phyloP scores from a whole-genome alignment of 2,888 invertebrate species.

The Clusia tigrina region DNA sequence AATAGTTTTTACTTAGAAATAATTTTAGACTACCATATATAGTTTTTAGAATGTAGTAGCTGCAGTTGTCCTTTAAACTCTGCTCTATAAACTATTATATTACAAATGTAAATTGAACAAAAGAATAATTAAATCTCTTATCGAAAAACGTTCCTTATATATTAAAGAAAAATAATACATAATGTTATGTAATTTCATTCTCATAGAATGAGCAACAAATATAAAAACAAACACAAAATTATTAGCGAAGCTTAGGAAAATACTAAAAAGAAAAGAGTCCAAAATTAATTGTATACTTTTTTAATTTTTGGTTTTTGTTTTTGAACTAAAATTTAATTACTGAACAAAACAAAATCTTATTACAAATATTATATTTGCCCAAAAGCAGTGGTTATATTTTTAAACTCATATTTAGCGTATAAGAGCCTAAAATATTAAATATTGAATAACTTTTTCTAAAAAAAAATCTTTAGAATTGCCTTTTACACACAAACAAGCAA shows the following conservation, averaged over 20 bases:
- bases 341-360: no score
- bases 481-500: slow-evolving; percentile 30
- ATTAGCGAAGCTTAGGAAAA: no score
- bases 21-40: no score
- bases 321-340: not conserved
- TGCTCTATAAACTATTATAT: no score
- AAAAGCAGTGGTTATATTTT: no score
- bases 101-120: not conserved
- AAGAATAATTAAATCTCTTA: slow-evolving; percentile 47
- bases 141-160: slow-evolving; percentile 56
- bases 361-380: no score
- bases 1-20: no score
- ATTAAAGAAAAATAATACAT: slow-evolving; percentile 31
- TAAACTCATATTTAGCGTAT: no score
- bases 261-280: no score
- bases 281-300: not conserved
- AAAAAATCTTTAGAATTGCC: not conserved
- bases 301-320: not conserved
- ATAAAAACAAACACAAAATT: slow-evolving; percentile 29
- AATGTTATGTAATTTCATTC: slow-evolving; percentile 40
- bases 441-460: not conserved
- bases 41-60: no score
- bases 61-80: no score
- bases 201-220: slow-evolving; percentile 50
- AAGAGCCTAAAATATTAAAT: no score